A percentile compares a stretch with the other conserved stretches of the same genome.
Conservation (phyloP, 2,888 invertebrate species). For the Scaptomyza polygonia region DNA sequence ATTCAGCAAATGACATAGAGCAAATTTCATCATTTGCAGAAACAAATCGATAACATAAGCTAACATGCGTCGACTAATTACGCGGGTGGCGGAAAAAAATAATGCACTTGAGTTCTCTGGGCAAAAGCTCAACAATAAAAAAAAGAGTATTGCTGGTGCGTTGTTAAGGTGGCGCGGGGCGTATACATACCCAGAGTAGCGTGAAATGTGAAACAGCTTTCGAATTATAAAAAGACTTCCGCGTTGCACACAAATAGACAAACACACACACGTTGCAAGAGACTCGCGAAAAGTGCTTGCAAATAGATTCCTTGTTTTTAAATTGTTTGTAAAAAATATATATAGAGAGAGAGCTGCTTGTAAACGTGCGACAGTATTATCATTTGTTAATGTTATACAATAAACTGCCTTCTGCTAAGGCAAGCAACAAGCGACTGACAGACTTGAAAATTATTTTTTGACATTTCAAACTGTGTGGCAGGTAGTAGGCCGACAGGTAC, state of each 20-base stretch:
- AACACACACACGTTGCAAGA: not conserved
- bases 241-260: conserved; percentile 32
- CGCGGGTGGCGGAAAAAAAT: too few species aligned
- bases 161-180: not conserved
- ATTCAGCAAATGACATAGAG: not conserved
- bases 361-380: not conserved
- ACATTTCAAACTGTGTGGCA: conserved; percentile 15
- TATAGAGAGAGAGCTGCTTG: conserved; percentile 1
- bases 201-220: conserved; percentile 47
- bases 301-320: conserved; percentile 2
- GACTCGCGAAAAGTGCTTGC: conserved; percentile 1
- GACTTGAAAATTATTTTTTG: conserved; percentile 2
- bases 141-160: not conserved
- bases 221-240: conserved; percentile 41
- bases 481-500: not conserved
- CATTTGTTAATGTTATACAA: not conserved
- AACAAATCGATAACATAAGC: not conserved
- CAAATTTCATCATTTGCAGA: not conserved
- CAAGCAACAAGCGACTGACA: conserved; percentile 36
- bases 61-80: too few species aligned
- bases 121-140: not conserved
- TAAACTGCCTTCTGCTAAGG: conserved; percentile 11
- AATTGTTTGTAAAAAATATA: conserved; percentile 32
- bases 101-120: too few species aligned
- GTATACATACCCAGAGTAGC: conserved; percentile 40